phyloP scores from a whole-genome alignment of 92 coral and sea anemone genomes.

The Pocillopora grandis region DNA sequence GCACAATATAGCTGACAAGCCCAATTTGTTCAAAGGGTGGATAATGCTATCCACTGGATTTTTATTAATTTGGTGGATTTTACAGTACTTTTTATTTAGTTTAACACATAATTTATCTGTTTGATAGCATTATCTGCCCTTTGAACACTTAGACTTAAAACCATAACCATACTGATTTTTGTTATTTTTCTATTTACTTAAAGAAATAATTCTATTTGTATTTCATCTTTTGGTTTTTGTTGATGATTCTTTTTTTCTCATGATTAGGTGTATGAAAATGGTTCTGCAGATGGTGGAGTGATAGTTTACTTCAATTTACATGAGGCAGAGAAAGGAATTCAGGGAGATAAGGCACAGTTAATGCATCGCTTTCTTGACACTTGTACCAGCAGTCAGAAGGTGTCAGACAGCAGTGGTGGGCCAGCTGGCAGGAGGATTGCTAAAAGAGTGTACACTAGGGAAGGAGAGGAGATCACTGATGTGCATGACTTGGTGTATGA shows the following conservation, averaged over 20 bases:
- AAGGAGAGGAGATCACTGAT: constrained; percentile 78
- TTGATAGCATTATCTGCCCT: background rate
- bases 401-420: constrained; percentile 72
- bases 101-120: no score
- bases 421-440: constrained; percentile 90
- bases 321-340: constrained; percentile 92
- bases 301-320: constrained; percentile 84
- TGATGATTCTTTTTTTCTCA: background rate
- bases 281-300: constrained; percentile 71
- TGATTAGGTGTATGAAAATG: constrained; percentile 88
- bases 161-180: no score
- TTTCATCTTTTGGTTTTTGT: background rate
- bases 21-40: no score
- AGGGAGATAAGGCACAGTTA: constrained; percentile 63
- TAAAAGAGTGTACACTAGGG: constrained; percentile 75
- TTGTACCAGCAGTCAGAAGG: constrained; percentile 78
- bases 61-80: no score
- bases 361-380: constrained; percentile 90
- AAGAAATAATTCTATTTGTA: no score
- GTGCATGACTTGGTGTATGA: constrained; percentile 83
- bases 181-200: no score
- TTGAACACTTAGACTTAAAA: no score
- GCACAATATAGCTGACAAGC: no score
- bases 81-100: no score
- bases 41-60: no score